Evolutionary conservation across 2,113 vertebrate genomes (phyloP).

Genomic region (Chionomys nivalis): DNA sequence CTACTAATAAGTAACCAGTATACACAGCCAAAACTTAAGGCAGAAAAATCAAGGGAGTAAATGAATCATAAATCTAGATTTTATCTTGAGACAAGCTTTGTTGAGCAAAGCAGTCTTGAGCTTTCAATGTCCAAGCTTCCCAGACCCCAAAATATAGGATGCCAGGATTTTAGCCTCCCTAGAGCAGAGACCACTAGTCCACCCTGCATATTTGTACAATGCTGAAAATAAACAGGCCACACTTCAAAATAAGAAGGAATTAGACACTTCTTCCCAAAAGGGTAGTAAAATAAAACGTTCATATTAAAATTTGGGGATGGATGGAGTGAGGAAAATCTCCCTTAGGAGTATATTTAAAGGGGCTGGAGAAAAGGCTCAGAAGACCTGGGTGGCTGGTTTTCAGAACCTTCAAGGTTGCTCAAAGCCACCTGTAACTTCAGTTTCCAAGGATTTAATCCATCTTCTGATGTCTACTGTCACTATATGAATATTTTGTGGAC

Average conservation of each 20-base stretch:
- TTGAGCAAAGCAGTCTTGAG: neutral
- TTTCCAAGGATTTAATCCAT: neutral
- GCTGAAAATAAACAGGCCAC: neutral
- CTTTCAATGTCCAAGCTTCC: neutral
- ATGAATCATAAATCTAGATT: conserved; percentile 20
- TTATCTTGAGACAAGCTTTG: conserved; percentile 25
- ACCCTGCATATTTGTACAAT: neutral
- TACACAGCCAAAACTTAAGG: conserved; percentile 48
- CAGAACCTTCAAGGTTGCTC: neutral
- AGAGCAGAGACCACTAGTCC: neutral
- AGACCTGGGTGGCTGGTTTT: neutral
- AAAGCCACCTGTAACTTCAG: neutral
- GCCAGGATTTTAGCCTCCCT: neutral
- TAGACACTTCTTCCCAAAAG: neutral
- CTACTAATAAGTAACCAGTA: conserved; percentile 32
- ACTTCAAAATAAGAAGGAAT: neutral
- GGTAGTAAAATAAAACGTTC: neutral
- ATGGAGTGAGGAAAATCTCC: neutral
- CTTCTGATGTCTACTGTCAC: neutral
- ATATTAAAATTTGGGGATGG: conserved; percentile 29
- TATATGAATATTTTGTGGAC: neutral
- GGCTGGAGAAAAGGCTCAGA: neutral
- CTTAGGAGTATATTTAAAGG: neutral
- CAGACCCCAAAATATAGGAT: neutral
- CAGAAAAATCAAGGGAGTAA: conserved; percentile 50